A percentile compares a stretch with the other conserved stretches of the same genome.
Evolutionary conservation across 2,797 vertebrate genomes (phyloP).

Genomic region (Falco rusticolus): DNA sequence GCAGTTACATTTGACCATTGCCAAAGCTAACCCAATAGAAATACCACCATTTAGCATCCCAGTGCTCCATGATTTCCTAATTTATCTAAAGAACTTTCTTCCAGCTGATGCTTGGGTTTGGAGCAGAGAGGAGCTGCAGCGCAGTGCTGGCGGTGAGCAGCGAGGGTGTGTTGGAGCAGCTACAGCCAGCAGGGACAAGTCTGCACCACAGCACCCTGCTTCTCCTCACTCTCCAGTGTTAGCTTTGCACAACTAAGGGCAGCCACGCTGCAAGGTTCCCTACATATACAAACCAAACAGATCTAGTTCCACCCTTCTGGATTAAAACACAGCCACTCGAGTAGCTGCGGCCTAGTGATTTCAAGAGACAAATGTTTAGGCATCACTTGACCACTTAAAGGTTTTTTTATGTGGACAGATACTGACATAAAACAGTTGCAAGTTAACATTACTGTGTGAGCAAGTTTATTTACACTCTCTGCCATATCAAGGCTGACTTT

Average conservation of each 20-base stretch:
- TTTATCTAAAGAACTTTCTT: neutral
- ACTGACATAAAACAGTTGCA: neutral
- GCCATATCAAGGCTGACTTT: neutral
- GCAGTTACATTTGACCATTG: neutral
- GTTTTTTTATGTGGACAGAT: conserved; percentile 9
- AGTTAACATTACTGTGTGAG: neutral
- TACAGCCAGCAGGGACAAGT: neutral
- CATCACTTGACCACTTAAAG: neutral
- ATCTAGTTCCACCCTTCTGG: neutral
- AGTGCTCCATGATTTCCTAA: neutral
- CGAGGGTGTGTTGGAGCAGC: neutral
- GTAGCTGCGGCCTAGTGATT: neutral
- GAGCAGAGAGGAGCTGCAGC: neutral
- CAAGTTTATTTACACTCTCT: neutral
- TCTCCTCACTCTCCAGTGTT: neutral
- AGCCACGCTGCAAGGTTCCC: neutral
- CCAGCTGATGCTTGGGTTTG: no score
- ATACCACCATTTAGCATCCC: neutral
- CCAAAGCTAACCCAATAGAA: neutral
- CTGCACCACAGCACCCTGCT: fast-evolving
- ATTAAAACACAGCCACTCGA: neutral
- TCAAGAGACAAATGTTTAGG: neutral
- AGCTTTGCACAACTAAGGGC: neutral
- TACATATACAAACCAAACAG: fast-evolving
- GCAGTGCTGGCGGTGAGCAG: neutral